Evolutionary conservation across 1,140 invertebrate species (phyloP), one percentile per base, ranked within the genome.

Genomic region (Propsilocerus akamusi): DNA sequence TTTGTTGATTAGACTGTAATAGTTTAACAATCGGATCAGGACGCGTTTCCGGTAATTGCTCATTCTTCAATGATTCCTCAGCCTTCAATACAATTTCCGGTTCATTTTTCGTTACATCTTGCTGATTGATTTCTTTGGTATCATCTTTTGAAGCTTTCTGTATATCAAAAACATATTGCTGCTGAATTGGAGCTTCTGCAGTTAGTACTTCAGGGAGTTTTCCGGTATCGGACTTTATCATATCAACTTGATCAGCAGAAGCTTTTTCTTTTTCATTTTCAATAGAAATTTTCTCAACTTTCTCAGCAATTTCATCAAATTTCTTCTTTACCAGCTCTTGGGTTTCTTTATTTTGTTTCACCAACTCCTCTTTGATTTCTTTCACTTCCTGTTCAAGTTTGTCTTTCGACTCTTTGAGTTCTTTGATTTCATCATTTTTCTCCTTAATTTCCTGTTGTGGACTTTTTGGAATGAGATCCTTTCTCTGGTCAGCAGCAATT

Each of bases 341-440:
- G n/a, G 55, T 59, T 34, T 59, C 54, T 34, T 60, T 52, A 53
- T 58, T 62, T 51, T 65, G 59, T 46, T 65, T 63, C 0, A 57
- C 57, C 47, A 65, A 47, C 49, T 63, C 61, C 7, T 61, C 56
- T 28, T 77, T 71, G 14, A 78, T 68, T 57, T 68, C 55, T 60
- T 66, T 55, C n/a, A 65, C 58, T 54, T 68, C 55, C 48, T 68
- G 58, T 41, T 64, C 59, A 50, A 71, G 55, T 49, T 75, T 68
- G 34, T 78, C 60, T 57, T 77, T 68, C 28, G 71, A 65, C 53
- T 72, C 61, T 52, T 76, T 69, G 8, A 78, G 60, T 56, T 75
- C 71, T 46, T 71, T 65, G 22, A 75, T 57, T 48, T 66, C 59
- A 52, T 61, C 55, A 0, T 55, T 52, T 23, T 68, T 62, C 49